A percentile compares a stretch with the other conserved stretches of the same genome.
phyloP scores from a whole-genome alignment of 2,888 invertebrate species.

The Macrophya annulata region DNA sequence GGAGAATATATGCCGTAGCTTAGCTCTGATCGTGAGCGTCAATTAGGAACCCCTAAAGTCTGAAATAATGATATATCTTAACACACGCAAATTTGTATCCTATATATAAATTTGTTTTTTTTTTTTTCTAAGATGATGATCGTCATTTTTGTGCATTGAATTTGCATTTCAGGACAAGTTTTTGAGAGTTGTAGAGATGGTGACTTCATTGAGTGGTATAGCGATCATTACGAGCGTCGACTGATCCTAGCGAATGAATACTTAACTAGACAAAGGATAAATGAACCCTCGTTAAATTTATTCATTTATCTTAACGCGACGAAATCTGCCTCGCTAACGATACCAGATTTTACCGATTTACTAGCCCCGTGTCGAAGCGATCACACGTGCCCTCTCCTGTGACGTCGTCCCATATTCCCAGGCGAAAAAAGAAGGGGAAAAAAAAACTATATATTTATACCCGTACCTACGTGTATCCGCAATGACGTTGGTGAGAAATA shows the following conservation, averaged over 20 bases:
- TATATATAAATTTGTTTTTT: too few species aligned
- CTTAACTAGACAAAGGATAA: conserved; percentile 37
- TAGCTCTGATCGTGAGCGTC: neutral
- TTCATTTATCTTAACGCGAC: conserved; percentile 44
- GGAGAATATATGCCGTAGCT: neutral
- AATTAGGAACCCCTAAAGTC: neutral
- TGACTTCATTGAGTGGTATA: neutral
- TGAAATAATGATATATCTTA: neutral
- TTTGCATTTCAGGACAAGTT: neutral
- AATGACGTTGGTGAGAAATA: conserved; percentile 62
- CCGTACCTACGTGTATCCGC: conserved; percentile 28
- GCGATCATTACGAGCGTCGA: neutral
- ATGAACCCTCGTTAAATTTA: conserved; percentile 53
- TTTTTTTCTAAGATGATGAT: neutral
- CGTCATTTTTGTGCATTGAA: neutral
- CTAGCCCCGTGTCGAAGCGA: conserved; percentile 32
- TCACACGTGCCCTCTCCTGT: conserved; percentile 43
- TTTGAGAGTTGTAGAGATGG: neutral
- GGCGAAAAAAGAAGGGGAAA: neutral
- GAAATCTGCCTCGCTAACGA: conserved; percentile 33
- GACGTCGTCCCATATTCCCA: conserved; percentile 44
- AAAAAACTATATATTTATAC: neutral
- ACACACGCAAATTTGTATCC: neutral
- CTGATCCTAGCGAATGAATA: conserved; percentile 40
- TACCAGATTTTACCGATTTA: conserved; percentile 21